Evolutionary conservation across 2,888 invertebrate species (phyloP).

Genomic region (Schizaphis graminum): DNA sequence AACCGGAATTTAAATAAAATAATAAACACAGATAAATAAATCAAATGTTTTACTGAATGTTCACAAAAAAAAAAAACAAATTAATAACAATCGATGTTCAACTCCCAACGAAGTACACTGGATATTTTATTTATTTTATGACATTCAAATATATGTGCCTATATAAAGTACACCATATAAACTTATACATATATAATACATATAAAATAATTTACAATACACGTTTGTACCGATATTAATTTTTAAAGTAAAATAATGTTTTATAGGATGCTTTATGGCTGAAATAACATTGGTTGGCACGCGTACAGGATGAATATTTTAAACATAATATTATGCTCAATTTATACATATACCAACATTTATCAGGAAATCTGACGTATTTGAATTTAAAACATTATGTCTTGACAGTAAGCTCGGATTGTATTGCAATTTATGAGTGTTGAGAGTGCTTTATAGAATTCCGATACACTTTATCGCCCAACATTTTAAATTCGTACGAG

Average conservation of each 20-base stretch:
- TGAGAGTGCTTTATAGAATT: slow-evolving; percentile 33
- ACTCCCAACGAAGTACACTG: background rate
- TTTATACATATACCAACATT: slow-evolving; percentile 26
- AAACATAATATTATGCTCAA: slow-evolving; percentile 36
- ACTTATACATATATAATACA: background rate
- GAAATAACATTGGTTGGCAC: slow-evolving; percentile 35
- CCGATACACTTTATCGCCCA: slow-evolving; percentile 15
- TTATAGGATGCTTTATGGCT: background rate
- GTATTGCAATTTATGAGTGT: slow-evolving; percentile 42
- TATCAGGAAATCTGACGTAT: slow-evolving; percentile 46
- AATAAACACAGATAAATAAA: background rate
- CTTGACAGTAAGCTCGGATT: slow-evolving; percentile 31
- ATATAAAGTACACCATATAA: background rate
- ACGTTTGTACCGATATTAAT: slow-evolving; percentile 9
- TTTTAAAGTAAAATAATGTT: background rate
- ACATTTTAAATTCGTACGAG: slow-evolving; percentile 8
- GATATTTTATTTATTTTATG: background rate
- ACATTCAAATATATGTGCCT: background rate
- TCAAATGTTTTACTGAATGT: background rate
- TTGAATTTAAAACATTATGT: slow-evolving; percentile 26
- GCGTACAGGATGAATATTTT: slow-evolving; percentile 33
- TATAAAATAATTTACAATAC: background rate
- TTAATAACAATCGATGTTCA: background rate
- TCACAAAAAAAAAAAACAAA: background rate
- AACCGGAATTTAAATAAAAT: background rate